Base-by-base conservation (phyloP, 2,888 invertebrate genomes). In the Liposcelis brunnea region DNA sequence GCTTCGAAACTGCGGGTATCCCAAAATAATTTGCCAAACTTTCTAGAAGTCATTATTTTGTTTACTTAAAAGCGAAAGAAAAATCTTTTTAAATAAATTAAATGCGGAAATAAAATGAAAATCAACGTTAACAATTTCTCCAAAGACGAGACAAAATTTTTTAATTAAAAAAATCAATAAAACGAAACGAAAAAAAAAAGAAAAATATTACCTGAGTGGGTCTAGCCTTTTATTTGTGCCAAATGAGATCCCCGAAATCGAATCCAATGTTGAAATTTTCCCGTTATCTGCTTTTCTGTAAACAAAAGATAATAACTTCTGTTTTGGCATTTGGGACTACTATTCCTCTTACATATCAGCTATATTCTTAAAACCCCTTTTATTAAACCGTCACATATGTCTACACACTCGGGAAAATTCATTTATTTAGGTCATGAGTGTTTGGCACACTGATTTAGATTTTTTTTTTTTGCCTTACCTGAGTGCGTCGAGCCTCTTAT, bases 151-250 rank as follows among this genome's bases (percentile, higher is more conserved):
- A 26, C 26, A 26, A 8, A 8, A n/a, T n/a, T n/a, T n/a, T n/a
- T n/a, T n/a, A n/a, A n/a, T n/a, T n/a, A 49, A 48, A 48, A 54
- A 52, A 53, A 52, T 49, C 4, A 26, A 26, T 8, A 26, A 26
- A 26, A 26, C 8, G 8, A 26, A 26, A 26, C 4, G 8, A 26
- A 31, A 21, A 43, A 16, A 31, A 31, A 31, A 12, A 31, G 8
- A 18, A 43, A 31, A 43, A 43, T 4, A 43, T 18, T 54, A 63
- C 62, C 59, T 61, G 45, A 59, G 54, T 6, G 60, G 55, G 50
- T 60, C 59, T 47, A 60, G 60, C 51, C 64, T 54, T 54, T 66
- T 67, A 48, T 56, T 58, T 40, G 58, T 55, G 19, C 66, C 67
- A 48, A 66, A 63, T 4, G 61, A 59, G 35, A 58, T 55, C 2